A percentile compares a stretch with the other conserved stretches of the same genome.
Conservation (phyloP, 2,113 vertebrate genomes). For the Eudyptes chrysolophus region DNA sequence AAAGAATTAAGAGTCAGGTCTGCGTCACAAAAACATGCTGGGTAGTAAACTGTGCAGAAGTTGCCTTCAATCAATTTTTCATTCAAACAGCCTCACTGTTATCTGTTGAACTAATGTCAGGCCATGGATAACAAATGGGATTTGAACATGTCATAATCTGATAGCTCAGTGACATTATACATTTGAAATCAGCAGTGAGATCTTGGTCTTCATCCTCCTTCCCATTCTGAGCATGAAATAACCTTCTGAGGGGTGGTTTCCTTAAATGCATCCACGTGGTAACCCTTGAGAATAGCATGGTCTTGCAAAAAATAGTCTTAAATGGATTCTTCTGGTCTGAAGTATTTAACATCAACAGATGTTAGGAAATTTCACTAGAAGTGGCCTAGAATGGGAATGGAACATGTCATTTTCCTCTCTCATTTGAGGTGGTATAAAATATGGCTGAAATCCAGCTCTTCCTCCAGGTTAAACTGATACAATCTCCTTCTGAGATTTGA, state of each 20-base stretch:
- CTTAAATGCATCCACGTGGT: not conserved
- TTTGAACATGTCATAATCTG: not conserved
- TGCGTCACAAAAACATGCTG: not conserved
- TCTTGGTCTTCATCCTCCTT: not conserved
- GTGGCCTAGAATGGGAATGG: not conserved
- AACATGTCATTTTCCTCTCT: not conserved
- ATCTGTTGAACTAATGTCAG: not conserved
- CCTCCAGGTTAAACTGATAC: not conserved
- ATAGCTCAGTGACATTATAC: not conserved
- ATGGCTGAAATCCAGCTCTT: not conserved
- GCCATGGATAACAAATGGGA: not conserved
- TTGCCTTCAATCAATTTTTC: not conserved
- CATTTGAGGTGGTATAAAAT: not conserved
- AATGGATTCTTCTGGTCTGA: not conserved
- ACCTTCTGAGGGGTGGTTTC: not conserved
- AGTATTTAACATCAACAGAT: not conserved
- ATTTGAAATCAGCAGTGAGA: not conserved
- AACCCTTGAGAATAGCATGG: not conserved
- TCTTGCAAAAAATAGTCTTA: not conserved
- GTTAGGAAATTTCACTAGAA: not conserved
- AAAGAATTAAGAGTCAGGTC: not conserved
- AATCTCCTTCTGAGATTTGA: not conserved
- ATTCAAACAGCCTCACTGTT: not conserved
- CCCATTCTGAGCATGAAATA: not conserved
- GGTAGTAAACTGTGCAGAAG: not conserved